Evolutionary conservation across 2,888 invertebrate genomes (phyloP).

Genomic region (Andricus curvator): DNA sequence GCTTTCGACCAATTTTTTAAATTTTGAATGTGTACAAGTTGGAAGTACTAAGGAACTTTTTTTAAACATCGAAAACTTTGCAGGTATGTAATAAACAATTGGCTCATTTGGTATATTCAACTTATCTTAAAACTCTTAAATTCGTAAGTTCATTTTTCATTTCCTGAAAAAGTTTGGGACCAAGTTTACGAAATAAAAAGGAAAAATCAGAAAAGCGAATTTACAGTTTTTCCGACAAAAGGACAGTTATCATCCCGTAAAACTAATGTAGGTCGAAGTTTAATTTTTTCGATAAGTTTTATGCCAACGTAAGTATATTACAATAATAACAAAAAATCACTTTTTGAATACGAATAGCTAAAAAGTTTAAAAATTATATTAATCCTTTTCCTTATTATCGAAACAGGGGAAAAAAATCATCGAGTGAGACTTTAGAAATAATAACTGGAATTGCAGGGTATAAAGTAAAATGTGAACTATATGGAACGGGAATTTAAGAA

Average conservation of each 20-base stretch:
- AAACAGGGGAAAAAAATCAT: not conserved
- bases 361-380: not conserved
- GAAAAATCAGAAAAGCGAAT: slow-evolving; percentile 4
- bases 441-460: not conserved
- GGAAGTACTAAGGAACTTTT: slow-evolving; percentile 6
- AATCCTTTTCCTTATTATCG: not conserved
- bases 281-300: not conserved
- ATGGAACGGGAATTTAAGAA: not conserved
- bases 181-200: slow-evolving; percentile 29
- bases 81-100: slow-evolving; percentile 24
- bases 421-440: not conserved
- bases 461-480: not conserved
- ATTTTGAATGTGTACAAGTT: not conserved
- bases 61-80: slow-evolving; percentile 18
- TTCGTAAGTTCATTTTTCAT: not conserved
- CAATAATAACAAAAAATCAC: not conserved
- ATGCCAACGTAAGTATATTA: not conserved
- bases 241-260: not conserved
- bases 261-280: not conserved
- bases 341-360: not conserved
- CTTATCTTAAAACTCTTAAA: not conserved
- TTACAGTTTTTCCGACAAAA: not conserved
- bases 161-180: slow-evolving; percentile 16
- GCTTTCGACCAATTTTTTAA: not conserved
- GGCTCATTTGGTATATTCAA: not conserved